A percentile compares a stretch with the other conserved stretches of the same genome.
Evolutionary conservation across 2,797 vertebrate species (phyloP).

Genomic region (Taeniopygia guttata): DNA sequence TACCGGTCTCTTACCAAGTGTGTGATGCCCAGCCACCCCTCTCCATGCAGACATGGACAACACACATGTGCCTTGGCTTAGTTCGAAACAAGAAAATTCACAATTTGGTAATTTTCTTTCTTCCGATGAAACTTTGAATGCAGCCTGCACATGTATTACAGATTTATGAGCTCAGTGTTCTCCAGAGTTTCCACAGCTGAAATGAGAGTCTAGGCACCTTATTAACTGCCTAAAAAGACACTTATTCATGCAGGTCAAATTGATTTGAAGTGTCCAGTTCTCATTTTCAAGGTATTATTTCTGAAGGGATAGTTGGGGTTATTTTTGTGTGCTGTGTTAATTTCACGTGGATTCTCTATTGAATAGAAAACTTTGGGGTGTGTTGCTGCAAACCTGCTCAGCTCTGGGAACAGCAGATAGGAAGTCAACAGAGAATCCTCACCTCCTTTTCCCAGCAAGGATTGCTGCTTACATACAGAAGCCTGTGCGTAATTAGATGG

Average conservation of each 20-base stretch:
- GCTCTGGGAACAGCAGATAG: not conserved
- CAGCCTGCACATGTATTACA: not conserved
- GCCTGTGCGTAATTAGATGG: not conserved
- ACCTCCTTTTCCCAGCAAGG: not conserved
- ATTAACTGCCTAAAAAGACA: not conserved
- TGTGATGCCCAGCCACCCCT: not conserved
- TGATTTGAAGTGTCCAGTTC: not conserved
- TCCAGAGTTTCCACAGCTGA: not conserved
- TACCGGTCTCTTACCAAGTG: not conserved
- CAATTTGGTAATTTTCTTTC: not conserved
- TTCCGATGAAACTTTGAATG: not conserved
- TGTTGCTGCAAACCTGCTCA: not conserved
- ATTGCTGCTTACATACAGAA: not conserved
- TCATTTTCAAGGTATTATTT: not conserved
- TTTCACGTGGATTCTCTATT: not conserved
- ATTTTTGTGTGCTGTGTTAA: not conserved
- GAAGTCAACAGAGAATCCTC: not conserved
- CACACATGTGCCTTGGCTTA: not conserved
- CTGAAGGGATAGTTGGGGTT: not conserved
- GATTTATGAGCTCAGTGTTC: not conserved
- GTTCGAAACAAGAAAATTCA: not conserved
- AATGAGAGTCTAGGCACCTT: not conserved
- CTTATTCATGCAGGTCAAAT: not conserved
- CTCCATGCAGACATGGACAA: not conserved
- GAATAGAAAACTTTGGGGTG: not conserved